Evolutionary conservation across 2,113 vertebrate species (phyloP).

Genomic region (Arizona elegans): DNA sequence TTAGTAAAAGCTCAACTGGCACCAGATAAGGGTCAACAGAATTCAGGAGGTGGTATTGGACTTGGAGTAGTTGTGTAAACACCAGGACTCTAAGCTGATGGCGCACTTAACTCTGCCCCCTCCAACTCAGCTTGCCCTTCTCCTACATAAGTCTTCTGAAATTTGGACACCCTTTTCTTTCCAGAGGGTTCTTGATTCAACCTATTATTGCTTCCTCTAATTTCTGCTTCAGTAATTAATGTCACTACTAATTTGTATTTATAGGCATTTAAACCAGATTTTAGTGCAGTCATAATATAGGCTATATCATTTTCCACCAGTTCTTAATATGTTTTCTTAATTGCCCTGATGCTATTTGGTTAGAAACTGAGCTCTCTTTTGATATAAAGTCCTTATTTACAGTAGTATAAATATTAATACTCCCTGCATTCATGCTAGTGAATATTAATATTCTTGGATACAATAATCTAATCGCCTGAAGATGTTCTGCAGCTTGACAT

Average conservation of each 20-base stretch:
- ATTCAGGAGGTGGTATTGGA: too few species aligned
- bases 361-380: background rate
- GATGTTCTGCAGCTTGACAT: background rate
- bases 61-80: background rate
- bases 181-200: background rate
- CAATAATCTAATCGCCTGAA: background rate
- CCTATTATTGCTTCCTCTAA: background rate
- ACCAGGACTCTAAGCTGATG: too few species aligned
- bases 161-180: background rate
- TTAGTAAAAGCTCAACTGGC: too few species aligned
- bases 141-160: background rate
- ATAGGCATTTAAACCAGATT: background rate
- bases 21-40: too few species aligned
- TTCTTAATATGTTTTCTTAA: background rate
- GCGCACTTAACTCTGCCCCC: too few species aligned
- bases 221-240: background rate
- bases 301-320: too few species aligned
- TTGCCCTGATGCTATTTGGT: background rate
- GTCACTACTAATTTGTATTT: background rate
- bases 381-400: background rate
- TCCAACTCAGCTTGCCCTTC: background rate
- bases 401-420: background rate
- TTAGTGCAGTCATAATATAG: background rate
- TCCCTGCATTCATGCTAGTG: background rate
- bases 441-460: background rate